These are phyloP conservation scores for Teleogryllus occipitalis DNA, from an alignment of 1,140 invertebrate species.

Conservation along the genomic window DNA sequence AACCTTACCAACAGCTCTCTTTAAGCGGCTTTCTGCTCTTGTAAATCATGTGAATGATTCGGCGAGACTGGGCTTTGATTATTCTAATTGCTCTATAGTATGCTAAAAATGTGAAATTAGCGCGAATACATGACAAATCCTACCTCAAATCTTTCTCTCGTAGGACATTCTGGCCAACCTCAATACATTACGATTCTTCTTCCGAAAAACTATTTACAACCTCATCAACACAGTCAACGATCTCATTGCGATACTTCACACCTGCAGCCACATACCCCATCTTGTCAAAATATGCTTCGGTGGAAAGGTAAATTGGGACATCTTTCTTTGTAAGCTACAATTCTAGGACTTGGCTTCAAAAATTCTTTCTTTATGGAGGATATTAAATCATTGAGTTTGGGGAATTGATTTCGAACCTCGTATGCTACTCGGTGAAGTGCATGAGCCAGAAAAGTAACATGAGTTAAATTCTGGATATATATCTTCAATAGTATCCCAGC, in stretches of 20 bases:
- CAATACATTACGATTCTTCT: background rate
- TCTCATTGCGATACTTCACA: background rate
- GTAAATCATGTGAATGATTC: too few species aligned
- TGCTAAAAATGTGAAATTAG: constrained; percentile 11
- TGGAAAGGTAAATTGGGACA: background rate
- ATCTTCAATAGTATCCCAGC: too few species aligned
- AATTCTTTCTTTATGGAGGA: too few species aligned
- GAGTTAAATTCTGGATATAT: too few species aligned
- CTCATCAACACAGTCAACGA: background rate
- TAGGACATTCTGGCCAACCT: background rate
- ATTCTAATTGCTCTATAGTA: background rate
- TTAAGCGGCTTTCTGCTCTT: too few species aligned
- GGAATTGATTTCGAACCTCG: too few species aligned
- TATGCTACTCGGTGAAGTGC: too few species aligned
- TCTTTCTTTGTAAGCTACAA: background rate
- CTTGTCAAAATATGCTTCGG: background rate
- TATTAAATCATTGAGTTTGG: too few species aligned
- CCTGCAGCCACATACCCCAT: background rate
- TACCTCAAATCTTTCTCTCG: constrained; percentile 7
- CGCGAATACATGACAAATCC: background rate
- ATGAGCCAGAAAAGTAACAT: too few species aligned
- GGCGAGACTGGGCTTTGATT: too few species aligned
- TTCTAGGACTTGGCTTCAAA: background rate
- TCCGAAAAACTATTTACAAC: too few species aligned
- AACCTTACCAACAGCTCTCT: too few species aligned